Percentiles rank a stretch among this genome's conserved stretches.
Conservation (phyloP, 2,797 vertebrate species). For the Phalloptychus januarius region DNA sequence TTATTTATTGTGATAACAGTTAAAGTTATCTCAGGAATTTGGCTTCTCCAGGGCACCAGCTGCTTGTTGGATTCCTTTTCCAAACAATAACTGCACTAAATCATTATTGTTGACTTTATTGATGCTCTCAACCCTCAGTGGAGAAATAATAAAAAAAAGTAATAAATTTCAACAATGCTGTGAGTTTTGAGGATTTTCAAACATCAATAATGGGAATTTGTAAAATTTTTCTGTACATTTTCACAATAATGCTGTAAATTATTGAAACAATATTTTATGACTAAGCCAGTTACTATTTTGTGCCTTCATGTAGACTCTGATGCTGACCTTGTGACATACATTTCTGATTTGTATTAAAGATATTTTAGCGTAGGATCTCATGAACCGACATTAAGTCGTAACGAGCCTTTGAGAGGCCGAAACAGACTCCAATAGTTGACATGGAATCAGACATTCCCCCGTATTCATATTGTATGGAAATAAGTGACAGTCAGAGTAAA, state of each 20-base stretch:
- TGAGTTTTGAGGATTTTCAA: not conserved
- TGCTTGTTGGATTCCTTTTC: not conserved
- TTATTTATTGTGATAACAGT: not conserved
- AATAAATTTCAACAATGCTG: not conserved
- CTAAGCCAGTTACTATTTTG: not conserved
- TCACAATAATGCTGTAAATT: too few relatives aligned
- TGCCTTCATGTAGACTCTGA: not conserved
- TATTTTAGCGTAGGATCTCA: not conserved
- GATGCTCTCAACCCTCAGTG: not conserved
- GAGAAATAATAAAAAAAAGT: not conserved
- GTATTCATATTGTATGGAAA: not conserved
- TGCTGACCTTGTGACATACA: not conserved
- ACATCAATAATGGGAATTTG: not conserved
- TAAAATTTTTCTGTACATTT: not conserved
- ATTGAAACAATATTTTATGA: not conserved
- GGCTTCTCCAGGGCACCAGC: not conserved
- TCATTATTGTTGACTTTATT: not conserved
- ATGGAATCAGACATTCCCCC: not conserved
- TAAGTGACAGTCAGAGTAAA: not conserved
- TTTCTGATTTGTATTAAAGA: not conserved
- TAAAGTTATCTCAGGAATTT: not conserved
- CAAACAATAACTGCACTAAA: not conserved
- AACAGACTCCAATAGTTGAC: not conserved
- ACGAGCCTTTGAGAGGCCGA: not conserved
- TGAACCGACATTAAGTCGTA: not conserved